A percentile compares a stretch with the other conserved stretches of the same genome.
phyloP scores from a whole-genome alignment of 2,888 invertebrate genomes.

The Protophormia terraenovae region DNA sequence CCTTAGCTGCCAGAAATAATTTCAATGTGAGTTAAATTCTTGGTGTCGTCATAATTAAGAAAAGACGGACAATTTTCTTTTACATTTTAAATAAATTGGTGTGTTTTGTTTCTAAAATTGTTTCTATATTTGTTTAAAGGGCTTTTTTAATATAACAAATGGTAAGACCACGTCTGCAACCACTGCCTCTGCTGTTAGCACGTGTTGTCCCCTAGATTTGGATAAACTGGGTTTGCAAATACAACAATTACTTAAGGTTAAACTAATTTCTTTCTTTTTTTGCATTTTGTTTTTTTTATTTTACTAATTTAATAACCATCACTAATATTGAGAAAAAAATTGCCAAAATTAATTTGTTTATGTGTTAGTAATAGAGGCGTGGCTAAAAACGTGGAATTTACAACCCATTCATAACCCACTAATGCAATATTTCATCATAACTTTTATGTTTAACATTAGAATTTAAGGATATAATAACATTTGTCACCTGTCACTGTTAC shows the following conservation, averaged over 20 bases:
- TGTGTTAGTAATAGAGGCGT: slow-evolving; percentile 47
- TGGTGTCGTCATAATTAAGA: neutral
- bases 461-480: neutral
- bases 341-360: neutral
- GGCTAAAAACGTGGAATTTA: slow-evolving; percentile 26
- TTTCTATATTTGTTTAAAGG: slow-evolving; percentile 42
- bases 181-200: slow-evolving; percentile 67
- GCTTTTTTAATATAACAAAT: slow-evolving; percentile 40
- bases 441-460: neutral
- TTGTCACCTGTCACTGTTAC: neutral
- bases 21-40: slow-evolving; percentile 34
- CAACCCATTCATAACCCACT: slow-evolving; percentile 7
- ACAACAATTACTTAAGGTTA: slow-evolving; percentile 80
- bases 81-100: neutral
- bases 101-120: neutral
- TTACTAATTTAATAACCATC: slow-evolving; percentile 9
- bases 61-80: neutral
- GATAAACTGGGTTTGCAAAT: slow-evolving; percentile 78
- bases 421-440: slow-evolving; percentile 4
- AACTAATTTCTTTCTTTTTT: slow-evolving; percentile 9
- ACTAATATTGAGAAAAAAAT: slow-evolving; percentile 9
- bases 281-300: neutral
- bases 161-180: slow-evolving; percentile 52
- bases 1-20: slow-evolving; percentile 49
- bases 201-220: slow-evolving; percentile 78